These are phyloP conservation scores for Alethe castanea DNA, from an alignment of 2,113 vertebrate genomes.

Conservation along the genomic window DNA sequence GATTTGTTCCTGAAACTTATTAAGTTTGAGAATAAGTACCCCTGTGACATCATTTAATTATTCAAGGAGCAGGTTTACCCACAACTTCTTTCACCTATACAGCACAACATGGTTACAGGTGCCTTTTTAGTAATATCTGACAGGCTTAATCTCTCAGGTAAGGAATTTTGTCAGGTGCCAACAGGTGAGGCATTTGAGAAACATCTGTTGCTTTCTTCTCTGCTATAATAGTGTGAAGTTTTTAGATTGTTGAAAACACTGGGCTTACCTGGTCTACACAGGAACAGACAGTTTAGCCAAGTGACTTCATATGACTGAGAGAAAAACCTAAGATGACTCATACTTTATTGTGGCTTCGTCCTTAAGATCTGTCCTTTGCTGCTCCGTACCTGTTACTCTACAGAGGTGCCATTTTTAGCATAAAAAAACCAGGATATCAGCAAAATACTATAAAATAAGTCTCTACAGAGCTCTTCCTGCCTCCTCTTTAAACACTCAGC, in stretches of 20 bases:
- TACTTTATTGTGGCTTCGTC: not conserved
- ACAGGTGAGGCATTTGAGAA: not conserved
- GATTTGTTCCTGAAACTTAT: not conserved
- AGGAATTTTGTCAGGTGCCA: not conserved
- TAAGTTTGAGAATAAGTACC: not conserved
- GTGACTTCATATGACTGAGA: not conserved
- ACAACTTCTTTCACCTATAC: not conserved
- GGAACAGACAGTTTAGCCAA: not conserved
- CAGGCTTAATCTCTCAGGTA: not conserved
- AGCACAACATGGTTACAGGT: not conserved
- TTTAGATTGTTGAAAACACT: not conserved
- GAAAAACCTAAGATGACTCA: not conserved
- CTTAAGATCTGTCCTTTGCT: not conserved
- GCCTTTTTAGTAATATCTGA: not conserved
- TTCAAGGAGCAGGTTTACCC: not conserved
- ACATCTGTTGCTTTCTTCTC: not conserved
- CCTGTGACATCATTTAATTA: not conserved
- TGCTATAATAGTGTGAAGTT: not conserved
- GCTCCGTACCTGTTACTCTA: not conserved
- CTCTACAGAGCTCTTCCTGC: not conserved
- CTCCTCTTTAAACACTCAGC: not conserved
- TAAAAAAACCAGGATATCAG: not conserved
- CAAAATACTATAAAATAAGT: not conserved
- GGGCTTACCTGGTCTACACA: not conserved
- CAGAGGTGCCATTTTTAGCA: not conserved